Conservation (phyloP, 2,888 invertebrate genomes). For the Heliconius sara region DNA sequence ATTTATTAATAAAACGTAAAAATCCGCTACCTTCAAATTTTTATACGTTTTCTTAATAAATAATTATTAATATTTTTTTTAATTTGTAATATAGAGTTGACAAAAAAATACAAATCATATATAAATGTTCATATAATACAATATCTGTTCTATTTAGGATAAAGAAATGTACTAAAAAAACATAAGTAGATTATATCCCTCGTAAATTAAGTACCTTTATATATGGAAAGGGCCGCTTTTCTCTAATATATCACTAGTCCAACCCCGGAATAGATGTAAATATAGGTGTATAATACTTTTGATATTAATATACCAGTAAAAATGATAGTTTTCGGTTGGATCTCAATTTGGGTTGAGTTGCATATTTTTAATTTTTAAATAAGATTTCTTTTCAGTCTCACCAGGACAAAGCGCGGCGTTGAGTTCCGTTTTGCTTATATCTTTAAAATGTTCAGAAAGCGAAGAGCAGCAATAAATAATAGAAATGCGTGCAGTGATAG, state of each 20-base stretch:
- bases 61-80: no score
- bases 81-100: no score
- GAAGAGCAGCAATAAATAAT: no score
- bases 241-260: constrained; percentile 17
- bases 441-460: no score
- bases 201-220: constrained; percentile 19
- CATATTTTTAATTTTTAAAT: not conserved
- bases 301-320: not conserved
- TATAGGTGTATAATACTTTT: not conserved
- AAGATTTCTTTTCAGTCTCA: not conserved
- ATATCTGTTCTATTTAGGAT: not conserved
- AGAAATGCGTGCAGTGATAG: no score
- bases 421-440: not conserved
- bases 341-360: not conserved
- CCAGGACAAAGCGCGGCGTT: not conserved
- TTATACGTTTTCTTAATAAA: no score
- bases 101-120: no score
- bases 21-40: no score
- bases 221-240: constrained; percentile 1
- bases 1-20: no score
- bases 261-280: constrained; percentile 2
- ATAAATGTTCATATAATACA: not conserved
- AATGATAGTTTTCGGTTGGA: not conserved
- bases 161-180: not conserved
- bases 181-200: not conserved